phyloP scores from a whole-genome alignment of 1,140 invertebrate species.

The Globodera ellingtonae region DNA sequence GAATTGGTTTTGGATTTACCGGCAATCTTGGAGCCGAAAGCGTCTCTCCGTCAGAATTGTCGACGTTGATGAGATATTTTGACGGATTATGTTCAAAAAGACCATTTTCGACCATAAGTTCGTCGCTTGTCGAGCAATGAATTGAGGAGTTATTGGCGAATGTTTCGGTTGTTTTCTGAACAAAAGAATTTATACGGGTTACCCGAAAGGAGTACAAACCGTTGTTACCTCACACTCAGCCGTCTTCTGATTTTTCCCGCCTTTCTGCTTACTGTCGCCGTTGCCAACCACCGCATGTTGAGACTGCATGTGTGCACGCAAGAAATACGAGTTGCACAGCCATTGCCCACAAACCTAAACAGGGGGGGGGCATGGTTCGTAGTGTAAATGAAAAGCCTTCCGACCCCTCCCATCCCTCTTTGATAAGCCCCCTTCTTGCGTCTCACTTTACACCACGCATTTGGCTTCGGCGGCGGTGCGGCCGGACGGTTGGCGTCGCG shows the following conservation, averaged over 20 bases:
- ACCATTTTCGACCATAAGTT: background rate
- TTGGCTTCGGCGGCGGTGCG: background rate
- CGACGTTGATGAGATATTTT: background rate
- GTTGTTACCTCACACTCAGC: too few relatives aligned
- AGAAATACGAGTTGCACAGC: background rate
- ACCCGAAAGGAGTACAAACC: too few relatives aligned
- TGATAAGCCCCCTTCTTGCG: background rate
- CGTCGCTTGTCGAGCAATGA: too few relatives aligned
- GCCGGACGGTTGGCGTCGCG: background rate
- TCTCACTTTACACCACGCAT: background rate
- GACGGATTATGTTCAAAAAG: background rate
- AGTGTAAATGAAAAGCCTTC: too few relatives aligned
- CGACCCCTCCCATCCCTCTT: too few relatives aligned
- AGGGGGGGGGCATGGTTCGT: background rate
- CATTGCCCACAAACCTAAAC: background rate
- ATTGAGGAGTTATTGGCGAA: too few relatives aligned
- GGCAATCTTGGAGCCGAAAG: background rate
- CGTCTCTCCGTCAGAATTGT: background rate
- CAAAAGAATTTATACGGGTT: too few relatives aligned
- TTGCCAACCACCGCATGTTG: background rate
- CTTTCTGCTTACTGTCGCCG: background rate
- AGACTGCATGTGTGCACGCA: background rate
- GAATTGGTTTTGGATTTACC: background rate
- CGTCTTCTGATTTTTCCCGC: background rate
- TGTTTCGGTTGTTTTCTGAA: too few relatives aligned